These are phyloP conservation scores for Panorpa germanica DNA, from an alignment of 2,888 invertebrate genomes.

Conservation along the genomic window DNA sequence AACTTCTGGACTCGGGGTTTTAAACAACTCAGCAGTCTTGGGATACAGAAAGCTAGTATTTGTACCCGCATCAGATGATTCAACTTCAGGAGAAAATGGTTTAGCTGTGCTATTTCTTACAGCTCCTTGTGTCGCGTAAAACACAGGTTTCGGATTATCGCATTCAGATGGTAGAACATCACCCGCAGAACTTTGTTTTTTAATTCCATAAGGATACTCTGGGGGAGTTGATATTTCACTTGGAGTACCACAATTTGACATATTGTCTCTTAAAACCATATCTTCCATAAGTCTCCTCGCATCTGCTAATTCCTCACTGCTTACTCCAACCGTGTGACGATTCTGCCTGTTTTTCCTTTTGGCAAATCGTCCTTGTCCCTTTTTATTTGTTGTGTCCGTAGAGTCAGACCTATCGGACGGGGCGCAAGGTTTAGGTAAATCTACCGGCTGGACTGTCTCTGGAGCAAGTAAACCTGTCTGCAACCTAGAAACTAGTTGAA, in stretches of 20 bases:
- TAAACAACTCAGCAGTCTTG: conserved; percentile 19
- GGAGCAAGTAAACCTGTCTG: conserved; percentile 33
- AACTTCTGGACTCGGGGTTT: conserved; percentile 21
- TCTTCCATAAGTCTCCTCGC: conserved; percentile 60
- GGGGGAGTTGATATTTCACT: conserved; percentile 14
- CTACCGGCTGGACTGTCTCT: conserved; percentile 13
- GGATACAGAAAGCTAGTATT: too few relatives aligned
- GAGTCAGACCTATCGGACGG: conserved; percentile 24
- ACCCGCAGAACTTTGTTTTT: conserved; percentile 29
- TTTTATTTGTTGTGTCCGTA: conserved; percentile 17
- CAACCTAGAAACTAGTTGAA: conserved; percentile 48
- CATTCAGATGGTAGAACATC: conserved; percentile 17
- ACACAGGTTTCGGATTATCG: conserved; percentile 1
- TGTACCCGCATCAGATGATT: conserved; percentile 4
- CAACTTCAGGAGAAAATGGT: conserved; percentile 18
- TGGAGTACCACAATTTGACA: conserved; percentile 13
- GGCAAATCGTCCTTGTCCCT: conserved; percentile 24
- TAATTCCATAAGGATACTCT: conserved; percentile 19
- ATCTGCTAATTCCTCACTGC: conserved; percentile 58
- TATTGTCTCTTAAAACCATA: conserved; percentile 26
- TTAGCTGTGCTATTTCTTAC: conserved; percentile 24
- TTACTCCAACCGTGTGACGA: conserved; percentile 70
- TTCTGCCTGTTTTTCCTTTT: conserved; percentile 40
- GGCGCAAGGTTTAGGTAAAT: conserved; percentile 16
- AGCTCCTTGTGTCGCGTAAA: conserved; percentile 13